Conservation (phyloP, 2,113 vertebrate genomes). For the Cryptotis parvus region DNA sequence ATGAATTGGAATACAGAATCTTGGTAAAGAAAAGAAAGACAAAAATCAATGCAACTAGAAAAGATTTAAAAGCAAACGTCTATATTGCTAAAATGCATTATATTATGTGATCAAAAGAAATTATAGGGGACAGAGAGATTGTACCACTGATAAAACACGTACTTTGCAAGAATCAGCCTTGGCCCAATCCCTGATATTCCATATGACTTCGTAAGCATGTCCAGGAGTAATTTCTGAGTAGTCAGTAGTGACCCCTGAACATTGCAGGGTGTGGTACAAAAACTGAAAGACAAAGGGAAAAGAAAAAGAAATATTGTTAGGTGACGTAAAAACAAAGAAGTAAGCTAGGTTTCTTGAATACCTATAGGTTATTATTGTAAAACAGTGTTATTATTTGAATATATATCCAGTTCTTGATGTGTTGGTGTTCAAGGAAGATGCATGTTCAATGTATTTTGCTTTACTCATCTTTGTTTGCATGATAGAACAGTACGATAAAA, state of each 20-base stretch:
- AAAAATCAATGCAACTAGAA: neutral
- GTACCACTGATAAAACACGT: too few species aligned
- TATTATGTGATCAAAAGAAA: neutral
- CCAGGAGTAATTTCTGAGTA: too few species aligned
- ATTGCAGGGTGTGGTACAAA: too few species aligned
- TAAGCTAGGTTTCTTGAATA: slow-evolving; percentile 38
- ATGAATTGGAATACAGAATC: slow-evolving; percentile 31
- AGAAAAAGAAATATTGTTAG: slow-evolving; percentile 45
- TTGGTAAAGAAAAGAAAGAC: slow-evolving; percentile 42
- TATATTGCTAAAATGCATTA: slow-evolving; percentile 19
- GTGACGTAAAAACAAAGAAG: slow-evolving; percentile 48
- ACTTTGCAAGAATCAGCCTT: too few species aligned
- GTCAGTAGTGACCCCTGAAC: too few species aligned
- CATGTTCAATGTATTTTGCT: slow-evolving; percentile 76
- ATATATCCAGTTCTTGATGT: slow-evolving; percentile 38
- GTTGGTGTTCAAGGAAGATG: slow-evolving; percentile 74
- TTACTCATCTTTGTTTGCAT: slow-evolving; percentile 72
- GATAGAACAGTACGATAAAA: slow-evolving; percentile 76
- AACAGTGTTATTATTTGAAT: slow-evolving; percentile 20
- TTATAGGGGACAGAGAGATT: too few species aligned
- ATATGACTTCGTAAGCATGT: too few species aligned
- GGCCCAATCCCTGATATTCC: too few species aligned
- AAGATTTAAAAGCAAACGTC: slow-evolving; percentile 28
- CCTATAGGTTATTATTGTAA: slow-evolving; percentile 48
- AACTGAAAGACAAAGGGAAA: too few species aligned